A percentile compares a stretch with the other conserved stretches of the same genome.
phyloP scores from a whole-genome alignment of 2,113 vertebrate genomes.

The Seriola rivoliana region DNA sequence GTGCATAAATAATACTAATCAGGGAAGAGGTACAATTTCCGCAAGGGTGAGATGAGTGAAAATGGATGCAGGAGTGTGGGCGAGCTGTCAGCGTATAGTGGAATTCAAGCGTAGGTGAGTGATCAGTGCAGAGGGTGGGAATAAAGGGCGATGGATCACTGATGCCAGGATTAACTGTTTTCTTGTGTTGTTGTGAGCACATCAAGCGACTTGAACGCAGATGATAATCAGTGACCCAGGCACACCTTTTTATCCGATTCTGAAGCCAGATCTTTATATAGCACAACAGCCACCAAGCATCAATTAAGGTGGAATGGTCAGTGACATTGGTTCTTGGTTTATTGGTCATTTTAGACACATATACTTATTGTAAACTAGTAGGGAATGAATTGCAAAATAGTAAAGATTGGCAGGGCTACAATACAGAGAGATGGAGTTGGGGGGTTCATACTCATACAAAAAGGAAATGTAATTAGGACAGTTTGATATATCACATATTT shows the following conservation, averaged over 20 bases:
- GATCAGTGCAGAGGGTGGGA: conserved; percentile 32
- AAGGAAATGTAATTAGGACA: neutral
- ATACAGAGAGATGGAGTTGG: neutral
- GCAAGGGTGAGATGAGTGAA: conserved; percentile 7
- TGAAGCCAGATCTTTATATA: conserved; percentile 1
- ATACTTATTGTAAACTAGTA: neutral
- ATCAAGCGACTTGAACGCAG: neutral
- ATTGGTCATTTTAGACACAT: conserved; percentile 15
- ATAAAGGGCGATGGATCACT: conserved; percentile 20
- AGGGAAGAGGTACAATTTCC: conserved; percentile 15
- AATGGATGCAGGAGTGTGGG: conserved; percentile 29
- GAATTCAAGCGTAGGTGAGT: conserved; percentile 45
- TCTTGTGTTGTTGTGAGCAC: conserved; percentile 2
- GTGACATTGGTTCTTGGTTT: conserved; percentile 32
- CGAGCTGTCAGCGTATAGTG: conserved; percentile 14
- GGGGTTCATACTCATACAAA: neutral
- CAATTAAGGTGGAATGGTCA: conserved; percentile 27
- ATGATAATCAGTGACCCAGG: conserved; percentile 30
- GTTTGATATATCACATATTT: neutral
- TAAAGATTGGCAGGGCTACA: too few species aligned
- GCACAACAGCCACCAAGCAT: neutral
- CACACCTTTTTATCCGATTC: neutral
- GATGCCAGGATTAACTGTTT: conserved; percentile 37
- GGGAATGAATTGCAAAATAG: neutral
- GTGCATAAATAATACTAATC: conserved; percentile 51